Evolutionary conservation across 2,113 vertebrate genomes (phyloP).

Genomic region (Eira barbara): DNA sequence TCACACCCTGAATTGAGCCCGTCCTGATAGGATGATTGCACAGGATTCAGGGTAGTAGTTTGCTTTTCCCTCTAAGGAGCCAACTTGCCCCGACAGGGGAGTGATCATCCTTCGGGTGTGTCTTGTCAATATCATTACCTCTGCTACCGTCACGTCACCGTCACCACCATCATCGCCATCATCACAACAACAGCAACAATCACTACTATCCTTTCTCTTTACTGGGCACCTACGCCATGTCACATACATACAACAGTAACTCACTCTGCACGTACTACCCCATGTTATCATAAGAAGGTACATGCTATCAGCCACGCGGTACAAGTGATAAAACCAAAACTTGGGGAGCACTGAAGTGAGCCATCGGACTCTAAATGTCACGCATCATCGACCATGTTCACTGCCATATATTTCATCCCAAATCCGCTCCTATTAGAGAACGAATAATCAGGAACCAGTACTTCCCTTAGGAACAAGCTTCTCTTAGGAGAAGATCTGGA

Average conservation of each 20-base stretch:
- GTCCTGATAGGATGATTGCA: too few relatives aligned
- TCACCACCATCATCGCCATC: too few relatives aligned
- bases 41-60: neutral
- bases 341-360: neutral
- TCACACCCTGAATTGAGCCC: neutral
- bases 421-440: neutral
- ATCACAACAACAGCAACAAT: neutral
- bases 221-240: neutral
- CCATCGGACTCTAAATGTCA: neutral
- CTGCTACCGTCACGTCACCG: accelerated
- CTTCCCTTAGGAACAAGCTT: neutral
- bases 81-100: neutral
- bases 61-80: neutral
- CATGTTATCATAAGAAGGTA: neutral
- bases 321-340: neutral
- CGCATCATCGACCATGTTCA: neutral
- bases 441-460: neutral
- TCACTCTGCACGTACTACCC: neutral
- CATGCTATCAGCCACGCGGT: neutral
- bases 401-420: neutral
- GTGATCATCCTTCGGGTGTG: neutral
- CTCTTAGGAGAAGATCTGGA: neutral
- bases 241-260: neutral
- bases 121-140: neutral
- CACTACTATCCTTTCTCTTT: neutral